Percentiles rank a stretch among this genome's conserved stretches.
Evolutionary conservation across 2,113 vertebrate genomes (phyloP).

Genomic region (Mugil cephalus): DNA sequence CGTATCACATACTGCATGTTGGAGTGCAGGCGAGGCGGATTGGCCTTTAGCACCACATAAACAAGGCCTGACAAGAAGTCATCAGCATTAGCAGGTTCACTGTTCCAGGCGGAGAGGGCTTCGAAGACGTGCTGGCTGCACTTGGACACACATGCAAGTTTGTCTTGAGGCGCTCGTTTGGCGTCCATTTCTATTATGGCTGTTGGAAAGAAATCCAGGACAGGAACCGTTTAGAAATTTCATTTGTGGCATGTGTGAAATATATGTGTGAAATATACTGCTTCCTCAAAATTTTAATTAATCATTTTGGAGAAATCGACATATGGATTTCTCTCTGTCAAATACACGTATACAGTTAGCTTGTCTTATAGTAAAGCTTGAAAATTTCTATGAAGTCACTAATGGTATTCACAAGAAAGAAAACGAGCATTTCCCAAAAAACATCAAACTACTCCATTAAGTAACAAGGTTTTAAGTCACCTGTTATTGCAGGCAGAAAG

Average conservation of each 20-base stretch:
- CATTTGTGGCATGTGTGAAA: too few species aligned
- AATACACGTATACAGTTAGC: too few species aligned
- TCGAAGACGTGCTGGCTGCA: conserved; percentile 85
- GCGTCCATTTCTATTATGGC: conserved; percentile 88
- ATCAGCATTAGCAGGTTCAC: conserved; percentile 84
- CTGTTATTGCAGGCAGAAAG: conserved; percentile 81
- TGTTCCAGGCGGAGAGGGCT: conserved; percentile 77
- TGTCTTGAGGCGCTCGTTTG: conserved; percentile 87
- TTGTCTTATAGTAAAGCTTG: too few species aligned
- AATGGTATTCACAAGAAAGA: background rate
- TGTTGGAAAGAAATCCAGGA: conserved; percentile 38
- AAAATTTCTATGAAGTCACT: too few species aligned
- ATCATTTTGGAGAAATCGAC: too few species aligned
- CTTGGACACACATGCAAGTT: conserved; percentile 83
- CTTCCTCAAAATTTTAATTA: too few species aligned
- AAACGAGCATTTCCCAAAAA: background rate
- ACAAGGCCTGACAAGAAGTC: conserved; percentile 86
- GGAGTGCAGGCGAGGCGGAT: conserved; percentile 85
- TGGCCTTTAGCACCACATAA: conserved; percentile 85
- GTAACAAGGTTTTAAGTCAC: conserved; percentile 44
- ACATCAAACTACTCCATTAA: background rate
- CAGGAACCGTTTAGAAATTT: too few species aligned
- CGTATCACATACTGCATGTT: conserved; percentile 87
- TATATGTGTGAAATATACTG: too few species aligned
- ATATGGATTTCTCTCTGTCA: too few species aligned